Evolutionary conservation across 2,888 invertebrate genomes (phyloP).

Genomic region (Cryptosula pallasiana): DNA sequence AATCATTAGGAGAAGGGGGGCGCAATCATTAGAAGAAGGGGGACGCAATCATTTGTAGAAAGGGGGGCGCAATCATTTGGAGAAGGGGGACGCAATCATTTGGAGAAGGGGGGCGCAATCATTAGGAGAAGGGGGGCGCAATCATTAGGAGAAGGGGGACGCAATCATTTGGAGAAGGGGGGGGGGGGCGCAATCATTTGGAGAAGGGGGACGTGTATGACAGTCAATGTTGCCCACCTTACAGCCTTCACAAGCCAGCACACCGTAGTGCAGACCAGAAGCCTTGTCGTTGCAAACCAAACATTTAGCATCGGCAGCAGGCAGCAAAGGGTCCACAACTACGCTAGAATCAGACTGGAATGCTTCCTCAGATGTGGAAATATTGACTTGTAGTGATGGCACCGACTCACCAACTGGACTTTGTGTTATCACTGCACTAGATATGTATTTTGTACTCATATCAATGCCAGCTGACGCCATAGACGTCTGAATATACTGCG

Average conservation of each 20-base stretch:
- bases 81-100: no score
- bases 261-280: slow-evolving; percentile 52
- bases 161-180: no score
- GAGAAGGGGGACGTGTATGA: no score
- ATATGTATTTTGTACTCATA: background rate
- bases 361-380: background rate
- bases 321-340: background rate
- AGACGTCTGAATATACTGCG: background rate
- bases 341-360: background rate
- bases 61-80: no score
- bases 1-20: no score
- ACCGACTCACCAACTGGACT: background rate
- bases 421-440: background rate
- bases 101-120: no score
- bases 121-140: no score
- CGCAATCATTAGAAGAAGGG: no score
- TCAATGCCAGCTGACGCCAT: background rate
- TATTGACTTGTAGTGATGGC: background rate
- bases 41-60: no score
- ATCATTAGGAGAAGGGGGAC: no score
- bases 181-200: no score
- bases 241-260: slow-evolving; percentile 52
- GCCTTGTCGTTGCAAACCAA: slow-evolving; percentile 52
- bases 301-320: slow-evolving; percentile 38
- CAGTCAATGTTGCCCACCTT: slow-evolving; percentile 37